Evolutionary conservation across 2,888 invertebrate species (phyloP), one percentile per base, ranked within the genome.

Genomic region (Lasius platythorax): DNA sequence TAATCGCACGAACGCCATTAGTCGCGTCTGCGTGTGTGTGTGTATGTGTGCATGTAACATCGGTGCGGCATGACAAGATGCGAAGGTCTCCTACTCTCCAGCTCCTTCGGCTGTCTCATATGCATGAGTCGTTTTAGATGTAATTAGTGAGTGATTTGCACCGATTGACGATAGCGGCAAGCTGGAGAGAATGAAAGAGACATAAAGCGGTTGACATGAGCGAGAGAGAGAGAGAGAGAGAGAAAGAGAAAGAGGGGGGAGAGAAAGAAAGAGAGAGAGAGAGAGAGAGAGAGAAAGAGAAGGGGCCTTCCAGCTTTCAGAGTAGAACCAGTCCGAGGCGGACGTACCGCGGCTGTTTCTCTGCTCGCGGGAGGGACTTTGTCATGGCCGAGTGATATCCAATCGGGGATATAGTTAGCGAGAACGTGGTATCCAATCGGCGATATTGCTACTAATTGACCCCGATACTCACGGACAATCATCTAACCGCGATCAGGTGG

Each of bases 131-230:
- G 87, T 88, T 91, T 91, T 91, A 90, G 88, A 91, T 89, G 91
- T 90, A 93, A 93, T 93, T 93, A 93, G 89, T 91, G 82, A 90
- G 87, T 89, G 89, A 93, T 92, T 91, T 92, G 87, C 89, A 88
- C 87, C 76, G 90, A 87, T 82, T 87, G 87, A 89, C 79, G 90
- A 92, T 89, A 89, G 74, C 76, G 75, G 72, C n/a, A 37, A 56
- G 46, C 23, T n/a, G 33, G 43, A 33, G 53, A 56, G 50, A 64
- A 43, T 67, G 50, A 66, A n/a, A 28, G 68, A 66, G 68, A 67
- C 43, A 50, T 15, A 28, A 50, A n/a, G 18, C 18, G 23, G 23
- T 23, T 23, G 23, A 23, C 23, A 23, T 23, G 23, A 23, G 23
- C 23, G 23, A 23, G 23, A 23, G 23, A 23, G 23, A 23, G 23